Evolutionary conservation across 2,888 invertebrate genomes (phyloP), one percentile per base, ranked within the genome.

Genomic region (Boloria euphrosyne): DNA sequence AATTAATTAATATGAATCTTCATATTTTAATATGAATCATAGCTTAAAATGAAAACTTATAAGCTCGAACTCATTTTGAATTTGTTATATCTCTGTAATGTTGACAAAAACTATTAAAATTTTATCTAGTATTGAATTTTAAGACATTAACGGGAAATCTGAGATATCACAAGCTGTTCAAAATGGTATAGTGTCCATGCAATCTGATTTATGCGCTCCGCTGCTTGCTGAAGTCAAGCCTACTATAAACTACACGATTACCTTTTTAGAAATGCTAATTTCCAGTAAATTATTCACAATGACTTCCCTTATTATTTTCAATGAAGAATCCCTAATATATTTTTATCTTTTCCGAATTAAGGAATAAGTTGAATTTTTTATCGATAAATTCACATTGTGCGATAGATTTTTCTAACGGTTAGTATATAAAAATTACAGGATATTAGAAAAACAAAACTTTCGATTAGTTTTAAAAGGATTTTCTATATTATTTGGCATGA

Each of bases 241-340:
- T 27, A 54, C 73, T 68, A 81, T 84, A 85, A 84, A 86, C 78
- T 84, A 83, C 74, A 54, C 60, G 49, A 61, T 61, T 65, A 60
- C 89, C 87, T 84, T 89, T 87, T 89, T 84, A 84, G 88, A 86
- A 83, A 85, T 85, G 79, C 82, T 86, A 86, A 87, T 87, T 86
- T 84, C 77, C 79, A 71, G 72, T 67, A 74, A 78, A 82, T 80
- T 83, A 87, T 84, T 84, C 82, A 82, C 80, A 80, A 78, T 78
- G 60, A 64, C 63, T 72, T 65, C 62, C 65, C 57, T 62, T 52
- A 65, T 65, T 57, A 58, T 58, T 51, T 22, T 43, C 57, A 44
- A 64, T 64, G 63, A 64, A 44, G 63, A 64, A 64, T 64, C 31
- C 17, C 27, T 27, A 6, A 58, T 57, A 38, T n/a, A n/a, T n/a